These are phyloP conservation scores for Gasteruption jaculator DNA, from an alignment of 2,888 invertebrate species.

Conservation along the genomic window DNA sequence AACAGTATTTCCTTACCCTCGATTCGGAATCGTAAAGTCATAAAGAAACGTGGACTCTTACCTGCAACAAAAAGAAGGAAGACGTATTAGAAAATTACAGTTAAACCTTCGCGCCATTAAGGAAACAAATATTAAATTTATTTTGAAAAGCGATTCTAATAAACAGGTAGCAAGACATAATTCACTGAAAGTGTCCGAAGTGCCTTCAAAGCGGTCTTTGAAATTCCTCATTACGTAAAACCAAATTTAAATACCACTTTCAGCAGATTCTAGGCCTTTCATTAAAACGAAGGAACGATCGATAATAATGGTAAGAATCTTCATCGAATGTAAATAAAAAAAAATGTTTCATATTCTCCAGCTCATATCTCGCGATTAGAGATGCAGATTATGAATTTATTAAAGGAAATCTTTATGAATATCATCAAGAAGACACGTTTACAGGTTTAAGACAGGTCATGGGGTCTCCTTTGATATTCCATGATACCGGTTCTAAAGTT, in stretches of 20 bases:
- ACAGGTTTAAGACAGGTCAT: slow-evolving; percentile 23
- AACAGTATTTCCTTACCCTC: no score
- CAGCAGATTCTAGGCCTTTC: no score
- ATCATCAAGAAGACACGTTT: slow-evolving; percentile 11
- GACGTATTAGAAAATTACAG: slow-evolving; percentile 1
- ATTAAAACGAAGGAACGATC: no score
- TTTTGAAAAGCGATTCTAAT: not conserved
- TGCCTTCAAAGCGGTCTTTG: no score
- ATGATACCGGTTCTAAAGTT: slow-evolving; percentile 24
- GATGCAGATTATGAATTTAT: slow-evolving; percentile 13
- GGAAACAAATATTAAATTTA: not conserved
- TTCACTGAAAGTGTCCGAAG: no score
- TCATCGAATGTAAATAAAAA: no score
- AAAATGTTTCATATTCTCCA: no score
- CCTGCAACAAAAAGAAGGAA: slow-evolving; percentile 13
- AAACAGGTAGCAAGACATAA: no score
- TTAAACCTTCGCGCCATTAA: slow-evolving; percentile 3
- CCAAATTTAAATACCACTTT: no score
- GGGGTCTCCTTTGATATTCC: slow-evolving; percentile 13
- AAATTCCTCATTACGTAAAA: no score
- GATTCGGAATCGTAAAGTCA: no score
- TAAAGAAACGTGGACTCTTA: slow-evolving; percentile 13
- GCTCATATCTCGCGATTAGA: slow-evolving; percentile 10
- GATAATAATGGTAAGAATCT: no score
- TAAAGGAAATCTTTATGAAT: slow-evolving; percentile 10